A percentile compares a stretch with the other conserved stretches of the same genome.
Conservation (phyloP, 2,888 invertebrate genomes). For the Trissonchulus latispiculum region DNA sequence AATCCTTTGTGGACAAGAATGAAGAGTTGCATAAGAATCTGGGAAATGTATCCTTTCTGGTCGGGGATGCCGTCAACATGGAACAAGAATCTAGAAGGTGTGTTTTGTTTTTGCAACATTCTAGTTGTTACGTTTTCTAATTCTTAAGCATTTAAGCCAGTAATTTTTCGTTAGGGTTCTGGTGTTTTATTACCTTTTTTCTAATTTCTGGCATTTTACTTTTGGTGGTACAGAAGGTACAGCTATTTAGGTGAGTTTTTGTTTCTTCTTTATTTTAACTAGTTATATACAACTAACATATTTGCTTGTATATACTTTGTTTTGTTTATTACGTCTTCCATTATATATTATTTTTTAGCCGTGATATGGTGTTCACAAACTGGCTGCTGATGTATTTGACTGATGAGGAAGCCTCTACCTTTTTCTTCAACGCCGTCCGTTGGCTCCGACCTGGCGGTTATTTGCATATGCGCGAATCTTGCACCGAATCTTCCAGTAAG, state of each 20-base stretch:
- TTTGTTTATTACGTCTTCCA: neutral
- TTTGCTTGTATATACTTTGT: conserved; percentile 1
- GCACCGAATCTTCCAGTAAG: conserved; percentile 51
- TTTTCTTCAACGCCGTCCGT: conserved; percentile 31
- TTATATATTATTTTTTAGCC: conserved; percentile 38
- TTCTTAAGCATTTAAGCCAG: too few relatives aligned
- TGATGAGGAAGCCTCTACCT: conserved; percentile 34
- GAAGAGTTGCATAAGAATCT: conserved; percentile 45
- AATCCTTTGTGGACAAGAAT: conserved; percentile 51
- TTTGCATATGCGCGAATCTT: conserved; percentile 52
- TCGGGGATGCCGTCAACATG: conserved; percentile 51
- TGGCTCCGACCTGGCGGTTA: conserved; percentile 51
- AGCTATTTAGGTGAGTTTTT: neutral
- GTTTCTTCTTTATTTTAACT: neutral
- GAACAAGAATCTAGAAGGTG: conserved; percentile 43
- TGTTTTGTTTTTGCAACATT: too few relatives aligned
- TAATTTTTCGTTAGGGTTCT: too few relatives aligned
- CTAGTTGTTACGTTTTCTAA: neutral
- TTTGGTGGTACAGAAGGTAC: neutral
- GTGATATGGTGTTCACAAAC: conserved; percentile 53
- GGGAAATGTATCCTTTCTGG: conserved; percentile 48
- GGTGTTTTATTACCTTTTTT: too few relatives aligned
- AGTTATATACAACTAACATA: too few relatives aligned
- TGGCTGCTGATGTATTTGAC: conserved; percentile 54
- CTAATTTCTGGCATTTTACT: neutral